Conservation (phyloP, 2,888 invertebrate genomes). For the Pterostichus niger region DNA sequence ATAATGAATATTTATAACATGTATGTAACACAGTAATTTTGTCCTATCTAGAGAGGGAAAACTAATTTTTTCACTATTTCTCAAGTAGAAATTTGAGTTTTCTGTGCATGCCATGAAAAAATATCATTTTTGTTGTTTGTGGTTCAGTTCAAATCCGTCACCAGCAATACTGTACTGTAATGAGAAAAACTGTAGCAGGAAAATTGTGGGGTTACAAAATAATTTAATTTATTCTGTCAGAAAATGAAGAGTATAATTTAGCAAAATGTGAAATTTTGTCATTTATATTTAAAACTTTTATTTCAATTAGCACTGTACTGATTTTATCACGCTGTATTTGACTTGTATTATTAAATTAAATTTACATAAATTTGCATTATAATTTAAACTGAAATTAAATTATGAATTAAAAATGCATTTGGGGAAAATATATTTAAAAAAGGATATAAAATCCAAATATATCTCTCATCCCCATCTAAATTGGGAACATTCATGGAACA, state of each 20-base stretch:
- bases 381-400: conserved; percentile 53
- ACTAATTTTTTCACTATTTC: too few species aligned
- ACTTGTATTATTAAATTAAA: conserved; percentile 51
- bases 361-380: conserved; percentile 51
- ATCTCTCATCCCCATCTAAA: conserved; percentile 42
- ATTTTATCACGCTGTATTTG: conserved; percentile 44
- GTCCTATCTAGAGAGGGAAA: too few species aligned
- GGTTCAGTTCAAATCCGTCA: too few species aligned
- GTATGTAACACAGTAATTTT: too few species aligned
- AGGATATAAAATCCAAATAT: conserved; percentile 37
- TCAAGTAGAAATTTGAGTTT: too few species aligned
- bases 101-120: too few species aligned
- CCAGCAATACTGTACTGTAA: too few species aligned
- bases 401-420: conserved; percentile 53
- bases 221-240: conserved; percentile 21
- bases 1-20: too few species aligned
- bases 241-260: conserved; percentile 22
- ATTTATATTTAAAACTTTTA: conserved; percentile 49
- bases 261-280: conserved; percentile 46
- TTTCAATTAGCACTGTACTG: conserved; percentile 54
- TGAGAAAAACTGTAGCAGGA: too few species aligned
- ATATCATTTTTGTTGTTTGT: too few species aligned
- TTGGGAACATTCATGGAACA: neutral
- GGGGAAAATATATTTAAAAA: conserved; percentile 39
- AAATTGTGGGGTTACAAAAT: neutral